phyloP scores from a whole-genome alignment of 1,140 invertebrate species.

The Coptotermes formosanus region DNA sequence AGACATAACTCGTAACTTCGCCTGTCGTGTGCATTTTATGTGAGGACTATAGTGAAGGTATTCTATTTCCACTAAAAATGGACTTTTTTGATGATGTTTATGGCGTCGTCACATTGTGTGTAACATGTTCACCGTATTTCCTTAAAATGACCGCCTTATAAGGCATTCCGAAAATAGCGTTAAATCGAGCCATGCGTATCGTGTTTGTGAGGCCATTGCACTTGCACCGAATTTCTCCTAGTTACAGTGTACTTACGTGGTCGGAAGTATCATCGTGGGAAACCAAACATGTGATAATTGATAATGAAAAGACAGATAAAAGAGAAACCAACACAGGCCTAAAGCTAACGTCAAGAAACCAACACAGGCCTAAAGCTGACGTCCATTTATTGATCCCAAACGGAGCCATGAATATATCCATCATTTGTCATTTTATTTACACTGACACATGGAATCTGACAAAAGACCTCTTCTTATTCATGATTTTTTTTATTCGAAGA shows the following conservation, averaged over 20 bases:
- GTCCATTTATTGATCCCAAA: not conserved
- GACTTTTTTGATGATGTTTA: too few relatives aligned
- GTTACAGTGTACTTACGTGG: not conserved
- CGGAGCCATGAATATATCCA: not conserved
- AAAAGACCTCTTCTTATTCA: not conserved
- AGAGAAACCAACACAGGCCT: not conserved
- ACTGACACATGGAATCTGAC: not conserved
- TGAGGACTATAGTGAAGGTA: too few relatives aligned
- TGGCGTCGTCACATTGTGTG: too few relatives aligned
- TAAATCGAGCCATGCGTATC: too few relatives aligned
- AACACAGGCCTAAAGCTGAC: not conserved
- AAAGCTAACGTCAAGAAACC: not conserved
- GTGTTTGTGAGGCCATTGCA: not conserved
- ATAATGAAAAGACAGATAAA: not conserved
- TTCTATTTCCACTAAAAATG: too few relatives aligned
- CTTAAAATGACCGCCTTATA: too few relatives aligned
- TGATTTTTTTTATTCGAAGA: not conserved
- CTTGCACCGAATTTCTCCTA: not conserved
- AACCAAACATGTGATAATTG: not conserved
- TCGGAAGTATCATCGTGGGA: not conserved
- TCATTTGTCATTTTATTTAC: slow-evolving; percentile 10
- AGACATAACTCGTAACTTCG: too few relatives aligned
- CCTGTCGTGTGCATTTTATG: too few relatives aligned
- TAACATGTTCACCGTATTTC: too few relatives aligned
- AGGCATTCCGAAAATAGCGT: too few relatives aligned